Evolutionary conservation across 2,888 invertebrate genomes (phyloP), one percentile per base, ranked within the genome.

Genomic region (Volucella inanis): DNA sequence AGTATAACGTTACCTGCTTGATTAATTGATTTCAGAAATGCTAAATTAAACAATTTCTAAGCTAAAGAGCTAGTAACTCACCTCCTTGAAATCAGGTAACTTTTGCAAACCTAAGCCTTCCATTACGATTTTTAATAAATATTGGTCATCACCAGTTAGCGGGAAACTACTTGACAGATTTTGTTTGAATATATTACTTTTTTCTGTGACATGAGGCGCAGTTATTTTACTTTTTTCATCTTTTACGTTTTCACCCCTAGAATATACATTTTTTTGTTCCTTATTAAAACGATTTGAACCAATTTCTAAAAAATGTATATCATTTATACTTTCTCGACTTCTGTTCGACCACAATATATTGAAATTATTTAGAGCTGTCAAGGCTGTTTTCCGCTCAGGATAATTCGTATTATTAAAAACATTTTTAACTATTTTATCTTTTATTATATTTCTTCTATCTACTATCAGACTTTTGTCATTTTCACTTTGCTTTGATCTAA

Each of bases 71-170:
- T 50, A 12, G n/a, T 52, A 50, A 39, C 88, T 89, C 82, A 91
- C 91, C 89, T 89, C 91, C 39, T 80, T 88, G 84, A 90, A 90
- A 83, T 91, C 90, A 59, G 91, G 91, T 22, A 90, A 54, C 64
- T 87, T 89, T 55, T 88, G 88, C 50, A 91, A 77, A 18, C 91
- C 89, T 57, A 91, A 88, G 45, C 91, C 92, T 38, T 89, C 87
- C 89, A 90, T 89, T 43, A 91, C 88, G 45, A 91, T 87, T 75
- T 89, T 83, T 6, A 88, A 87, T 11, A 91, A 87, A 67, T 89
- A 89, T 11, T 84, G 75, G 54, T 88, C 87, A 85, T 90, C 89
- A 12, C 59, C 47, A 12, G 43, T 62, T 14, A 49, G 67, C 12
- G 68, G 74, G 3, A 57, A 47, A 14, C 22, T 62, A 43, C 47